These are phyloP conservation scores for Drosophila baimaii DNA, from an alignment of 1,140 invertebrate species.

Conservation along the genomic window DNA sequence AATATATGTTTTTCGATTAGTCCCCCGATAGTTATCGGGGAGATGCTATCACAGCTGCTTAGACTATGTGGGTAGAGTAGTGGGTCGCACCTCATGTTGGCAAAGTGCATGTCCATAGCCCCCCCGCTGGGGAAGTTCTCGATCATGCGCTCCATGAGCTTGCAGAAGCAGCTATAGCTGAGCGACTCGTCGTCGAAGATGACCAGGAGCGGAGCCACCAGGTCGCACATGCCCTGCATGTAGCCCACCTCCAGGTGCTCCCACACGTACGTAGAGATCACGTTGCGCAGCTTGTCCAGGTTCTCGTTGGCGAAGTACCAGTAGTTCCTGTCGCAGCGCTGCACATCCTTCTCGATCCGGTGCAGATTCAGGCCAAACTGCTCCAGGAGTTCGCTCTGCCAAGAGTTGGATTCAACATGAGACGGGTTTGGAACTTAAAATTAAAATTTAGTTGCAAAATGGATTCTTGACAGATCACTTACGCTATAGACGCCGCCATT, in stretches of 20 bases:
- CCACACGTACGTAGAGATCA: slow-evolving; percentile 99
- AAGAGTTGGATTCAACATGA: not conserved
- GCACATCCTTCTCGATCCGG: slow-evolving; percentile 98
- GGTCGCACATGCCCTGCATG: slow-evolving; percentile 97
- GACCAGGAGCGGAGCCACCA: slow-evolving; percentile 95
- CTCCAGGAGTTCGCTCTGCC: slow-evolving; percentile 92
- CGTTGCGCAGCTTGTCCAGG: slow-evolving; percentile 96
- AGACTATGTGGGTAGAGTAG: no score
- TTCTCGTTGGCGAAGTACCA: slow-evolving; percentile 95
- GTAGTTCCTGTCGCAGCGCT: slow-evolving; percentile 96
- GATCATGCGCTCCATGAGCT: slow-evolving; percentile 94
- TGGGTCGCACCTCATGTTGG: slow-evolving; percentile 92
- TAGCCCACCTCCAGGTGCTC: slow-evolving; percentile 94
- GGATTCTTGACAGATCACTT: slow-evolving; percentile 71
- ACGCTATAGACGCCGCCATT: slow-evolving; percentile 95
- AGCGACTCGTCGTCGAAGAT: slow-evolving; percentile 96
- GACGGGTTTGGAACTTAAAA: not conserved
- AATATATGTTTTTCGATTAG: no score
- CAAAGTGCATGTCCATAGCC: slow-evolving; percentile 97
- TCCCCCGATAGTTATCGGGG: no score
- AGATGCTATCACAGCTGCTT: no score
- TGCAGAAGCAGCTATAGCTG: slow-evolving; percentile 96
- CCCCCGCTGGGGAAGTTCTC: slow-evolving; percentile 97
- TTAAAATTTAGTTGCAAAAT: no score
- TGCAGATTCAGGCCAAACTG: slow-evolving; percentile 95